These are phyloP conservation scores for Tachina lurida DNA, from an alignment of 2,888 invertebrate genomes.

Conservation along the genomic window DNA sequence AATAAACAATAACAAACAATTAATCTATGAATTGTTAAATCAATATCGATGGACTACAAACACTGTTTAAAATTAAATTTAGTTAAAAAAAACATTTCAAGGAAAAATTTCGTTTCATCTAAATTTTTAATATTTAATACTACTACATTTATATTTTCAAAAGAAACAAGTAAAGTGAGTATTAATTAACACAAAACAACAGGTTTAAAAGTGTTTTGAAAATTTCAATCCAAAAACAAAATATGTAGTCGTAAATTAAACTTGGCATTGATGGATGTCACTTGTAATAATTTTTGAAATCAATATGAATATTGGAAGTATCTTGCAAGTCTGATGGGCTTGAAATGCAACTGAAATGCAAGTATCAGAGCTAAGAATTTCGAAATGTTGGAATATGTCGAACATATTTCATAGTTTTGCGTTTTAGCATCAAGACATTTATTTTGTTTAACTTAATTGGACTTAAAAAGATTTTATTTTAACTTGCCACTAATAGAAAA, in stretches of 20 bases:
- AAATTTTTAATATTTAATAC: conserved; percentile 19
- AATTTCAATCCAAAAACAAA: neutral
- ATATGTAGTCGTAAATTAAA: neutral
- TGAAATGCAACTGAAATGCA: too few species aligned
- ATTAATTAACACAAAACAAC: neutral
- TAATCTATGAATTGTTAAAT: conserved; percentile 36
- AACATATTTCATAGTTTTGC: too few species aligned
- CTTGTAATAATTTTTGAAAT: too few species aligned
- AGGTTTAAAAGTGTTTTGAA: neutral
- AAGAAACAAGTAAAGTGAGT: conserved; percentile 15
- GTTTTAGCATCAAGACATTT: too few species aligned
- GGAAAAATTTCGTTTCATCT: conserved; percentile 10
- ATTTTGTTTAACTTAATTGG: too few species aligned
- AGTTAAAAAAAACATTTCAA: conserved; percentile 29
- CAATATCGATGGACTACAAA: conserved; percentile 16
- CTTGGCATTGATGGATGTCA: too few species aligned
- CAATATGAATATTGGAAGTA: too few species aligned
- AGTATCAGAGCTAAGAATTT: too few species aligned
- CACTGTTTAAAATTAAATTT: conserved; percentile 4
- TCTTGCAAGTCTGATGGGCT: too few species aligned
- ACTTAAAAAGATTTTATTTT: neutral
- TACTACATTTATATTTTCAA: conserved; percentile 8
- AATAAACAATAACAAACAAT: conserved; percentile 32
- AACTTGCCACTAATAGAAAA: too few species aligned
- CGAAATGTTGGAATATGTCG: too few species aligned